Base-by-base conservation (phyloP, 2,888 invertebrate species). In the Cataglyphis albicans region DNA sequence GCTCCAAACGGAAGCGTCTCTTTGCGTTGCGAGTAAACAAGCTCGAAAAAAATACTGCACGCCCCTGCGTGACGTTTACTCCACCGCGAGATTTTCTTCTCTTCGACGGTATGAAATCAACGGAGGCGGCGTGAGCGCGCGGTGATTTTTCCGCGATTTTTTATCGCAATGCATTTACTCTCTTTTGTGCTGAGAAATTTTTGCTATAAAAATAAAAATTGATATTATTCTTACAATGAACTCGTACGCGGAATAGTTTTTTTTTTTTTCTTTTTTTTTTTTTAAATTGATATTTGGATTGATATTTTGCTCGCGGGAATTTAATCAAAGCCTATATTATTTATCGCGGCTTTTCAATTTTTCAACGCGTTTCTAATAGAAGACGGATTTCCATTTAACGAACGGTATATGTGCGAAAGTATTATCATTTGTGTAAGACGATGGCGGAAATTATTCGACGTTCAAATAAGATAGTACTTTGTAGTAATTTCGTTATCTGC, bases 101-200 rank as follows among this genome's bases (percentile, higher is more conserved):
- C 35, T 10, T 38, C 64, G 21, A 55, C 25, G 15, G 18, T n/a
- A 2, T 25, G 2, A 44, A 59, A 78, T 59, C 41, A 57, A 67
- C 32, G 32, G 29, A 29, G 55, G 38, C 38, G 41, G 41, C 12
- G 12, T 38, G 35, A 76, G 65, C 41, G 7, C 32, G 41, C 32
- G 32, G 41, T 38, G n/a, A 67, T 44, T 32, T 41, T 67, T 10
- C 15, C 29, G 68, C 44, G 12, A 65, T 55, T 75, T 55, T 75
- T 65, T 1, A 41, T 57, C 29, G 38, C 64, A 41, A n/a, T 18
- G 9, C 61, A n/a, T 57, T 76, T 76, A 21, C 9, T 29, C 10
- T 12, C 0, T 41, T 9, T 67, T 25, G 44, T 18, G n/a, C 35
- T 35, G n/a, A 41, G 21, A 78, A 67, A 12, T 75, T 55, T 57